A percentile compares a stretch with the other conserved stretches of the same genome.
Conservation (phyloP, 92 coral and sea anemone genomes). For the Plumapathes pennacea region DNA sequence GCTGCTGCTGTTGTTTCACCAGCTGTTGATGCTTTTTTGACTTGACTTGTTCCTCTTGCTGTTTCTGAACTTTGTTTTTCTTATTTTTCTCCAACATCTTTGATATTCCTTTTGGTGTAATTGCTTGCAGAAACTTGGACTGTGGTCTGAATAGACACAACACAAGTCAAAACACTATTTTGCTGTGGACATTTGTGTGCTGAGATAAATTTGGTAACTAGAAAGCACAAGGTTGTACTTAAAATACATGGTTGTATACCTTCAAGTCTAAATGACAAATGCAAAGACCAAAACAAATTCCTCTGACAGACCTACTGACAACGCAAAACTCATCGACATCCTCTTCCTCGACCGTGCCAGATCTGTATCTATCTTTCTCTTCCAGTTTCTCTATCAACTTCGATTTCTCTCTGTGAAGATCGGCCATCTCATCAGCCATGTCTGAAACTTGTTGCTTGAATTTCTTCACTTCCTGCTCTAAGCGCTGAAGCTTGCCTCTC, state of each 20-base stretch:
- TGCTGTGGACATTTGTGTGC: too few relatives aligned
- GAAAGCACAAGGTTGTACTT: too few relatives aligned
- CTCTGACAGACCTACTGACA: constrained; percentile 63
- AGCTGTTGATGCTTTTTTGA: constrained; percentile 26
- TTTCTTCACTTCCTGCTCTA: constrained; percentile 70
- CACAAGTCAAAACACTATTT: too few relatives aligned
- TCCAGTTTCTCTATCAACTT: constrained; percentile 44
- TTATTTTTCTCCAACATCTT: constrained; percentile 27
- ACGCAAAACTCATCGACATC: constrained; percentile 71
- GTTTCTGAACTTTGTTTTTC: constrained; percentile 24
- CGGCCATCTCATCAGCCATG: constrained; percentile 78
- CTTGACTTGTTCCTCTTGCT: constrained; percentile 5
- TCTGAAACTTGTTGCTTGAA: constrained; percentile 72
- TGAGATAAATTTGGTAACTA: too few relatives aligned
- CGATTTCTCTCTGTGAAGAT: constrained; percentile 72
- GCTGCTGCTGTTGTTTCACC: constrained; percentile 32
- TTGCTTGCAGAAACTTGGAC: constrained; percentile 24
- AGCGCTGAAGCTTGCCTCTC: constrained; percentile 73
- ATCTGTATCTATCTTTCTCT: constrained; percentile 17
- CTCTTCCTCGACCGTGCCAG: constrained; percentile 63
- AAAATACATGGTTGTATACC: too few relatives aligned
- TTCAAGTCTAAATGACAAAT: too few relatives aligned
- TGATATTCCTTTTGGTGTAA: constrained; percentile 8
- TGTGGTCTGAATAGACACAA: too few relatives aligned
- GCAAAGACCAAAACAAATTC: too few relatives aligned